Evolutionary conservation across 1,140 invertebrate species (phyloP), one percentile per base, ranked within the genome.

Genomic region (Drosophila mojavensis): DNA sequence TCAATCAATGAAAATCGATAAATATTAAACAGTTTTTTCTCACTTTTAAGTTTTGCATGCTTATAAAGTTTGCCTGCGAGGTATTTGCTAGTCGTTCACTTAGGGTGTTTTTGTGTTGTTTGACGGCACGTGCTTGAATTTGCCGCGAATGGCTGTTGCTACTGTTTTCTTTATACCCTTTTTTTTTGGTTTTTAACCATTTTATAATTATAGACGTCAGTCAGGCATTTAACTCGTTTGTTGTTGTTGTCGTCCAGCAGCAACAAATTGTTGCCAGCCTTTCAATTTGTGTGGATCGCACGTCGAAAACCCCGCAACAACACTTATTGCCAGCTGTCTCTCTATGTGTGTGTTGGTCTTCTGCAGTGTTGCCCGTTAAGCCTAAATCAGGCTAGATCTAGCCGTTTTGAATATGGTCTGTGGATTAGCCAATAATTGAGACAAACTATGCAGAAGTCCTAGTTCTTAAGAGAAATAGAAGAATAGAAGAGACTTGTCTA

Each of bases 161-260:
- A 30, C 1, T 24, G 69, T 41, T 78, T 30, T 30, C 28, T 30
- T 30, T 6, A 5, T 6, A 5, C 6, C 6, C 6, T 7, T 54
- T 47, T 66, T n/a, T 10, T 63, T 30, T 30, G 62, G 65, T 39
- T 68, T 71, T 70, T 81, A 78, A 67, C 56, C 82, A 73, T 63
- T 86, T 86, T 86, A 81, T 88, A 86, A 86, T 86, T 86, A 86
- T 86, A 86, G 83, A 86, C 82, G 82, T 86, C 82, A 86, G 83
- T 86, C 82, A 86, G 82, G 79, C 82, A 86, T 86, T 86, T 86
- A 86, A 86, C 82, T 79, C 80, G 79, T 53, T 68, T 71, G 61
- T 47, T 66, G 60, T 68, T 70, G 45, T 43, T 65, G 56, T 28
- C 69, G 73, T 59, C 17, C 24, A 59, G 59, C 48, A 69, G 28